Conservation (phyloP, 2,797 vertebrate genomes). For the Anguilla megastoma region DNA sequence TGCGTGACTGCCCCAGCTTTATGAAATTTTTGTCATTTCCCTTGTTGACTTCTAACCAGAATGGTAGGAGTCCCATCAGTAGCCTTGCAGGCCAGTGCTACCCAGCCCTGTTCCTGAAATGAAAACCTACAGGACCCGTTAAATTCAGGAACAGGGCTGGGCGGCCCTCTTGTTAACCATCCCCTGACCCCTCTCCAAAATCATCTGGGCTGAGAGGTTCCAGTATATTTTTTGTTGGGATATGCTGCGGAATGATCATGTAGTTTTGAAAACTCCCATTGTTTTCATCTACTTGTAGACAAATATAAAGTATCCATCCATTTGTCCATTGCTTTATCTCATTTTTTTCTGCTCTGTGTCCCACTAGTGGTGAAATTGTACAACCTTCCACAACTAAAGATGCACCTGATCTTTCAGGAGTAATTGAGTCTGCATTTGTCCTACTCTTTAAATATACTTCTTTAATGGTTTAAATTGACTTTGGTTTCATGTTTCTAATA, state of each 20-base stretch:
- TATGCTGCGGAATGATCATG: neutral
- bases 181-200: neutral
- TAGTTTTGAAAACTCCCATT: neutral
- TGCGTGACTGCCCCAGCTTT: neutral
- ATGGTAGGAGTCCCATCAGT: neutral
- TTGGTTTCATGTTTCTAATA: neutral
- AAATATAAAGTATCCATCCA: neutral
- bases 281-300: neutral
- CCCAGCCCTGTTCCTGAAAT: no score
- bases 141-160: no score
- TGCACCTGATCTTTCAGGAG: no score
- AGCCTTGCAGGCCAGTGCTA: no score
- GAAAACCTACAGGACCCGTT: no score
- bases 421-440: neutral
- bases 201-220: neutral
- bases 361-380: no score
- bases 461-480: no score
- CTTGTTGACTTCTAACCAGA: neutral
- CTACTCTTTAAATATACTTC: neutral
- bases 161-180: neutral
- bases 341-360: no score
- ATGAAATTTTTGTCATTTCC: neutral
- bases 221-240: neutral
- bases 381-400: no score
- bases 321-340: neutral